A percentile compares a stretch with the other conserved stretches of the same genome.
Conservation (phyloP, 2,113 vertebrate genomes). For the Podarcis cretensis region DNA sequence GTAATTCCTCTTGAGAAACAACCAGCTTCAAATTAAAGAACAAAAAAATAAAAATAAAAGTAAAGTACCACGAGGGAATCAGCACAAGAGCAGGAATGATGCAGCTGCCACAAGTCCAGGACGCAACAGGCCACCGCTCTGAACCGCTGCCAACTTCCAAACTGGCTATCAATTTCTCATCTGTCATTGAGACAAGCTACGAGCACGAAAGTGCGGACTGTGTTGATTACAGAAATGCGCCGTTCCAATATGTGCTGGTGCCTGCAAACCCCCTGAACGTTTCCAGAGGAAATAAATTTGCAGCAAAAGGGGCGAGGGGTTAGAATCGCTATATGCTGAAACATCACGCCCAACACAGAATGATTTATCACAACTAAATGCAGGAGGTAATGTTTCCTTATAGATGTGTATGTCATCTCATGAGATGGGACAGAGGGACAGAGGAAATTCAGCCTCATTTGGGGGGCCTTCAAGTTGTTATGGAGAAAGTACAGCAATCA, state of each 20-base stretch:
- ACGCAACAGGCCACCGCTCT: slow-evolving; percentile 16
- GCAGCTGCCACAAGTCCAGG: not conserved
- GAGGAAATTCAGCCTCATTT: not conserved
- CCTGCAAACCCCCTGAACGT: not conserved
- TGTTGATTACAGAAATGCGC: slow-evolving; percentile 29
- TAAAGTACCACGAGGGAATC: not conserved
- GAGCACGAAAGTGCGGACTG: slow-evolving; percentile 13
- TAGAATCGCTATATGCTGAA: not conserved
- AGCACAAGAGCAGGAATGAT: not conserved
- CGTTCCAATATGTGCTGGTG: slow-evolving; percentile 14
- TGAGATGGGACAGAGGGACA: not conserved
- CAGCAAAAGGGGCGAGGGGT: not conserved
- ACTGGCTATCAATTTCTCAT: slow-evolving; percentile 37
- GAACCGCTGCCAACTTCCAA: slow-evolving; percentile 50
- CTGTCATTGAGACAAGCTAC: slow-evolving; percentile 33
- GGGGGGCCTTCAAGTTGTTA: accelerated
- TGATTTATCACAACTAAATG: not conserved
- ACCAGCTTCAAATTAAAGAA: not conserved
- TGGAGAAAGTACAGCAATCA: not conserved
- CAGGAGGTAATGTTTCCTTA: not conserved
- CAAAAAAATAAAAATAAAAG: not conserved
- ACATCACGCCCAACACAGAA: not conserved
- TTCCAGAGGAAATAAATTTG: slow-evolving; percentile 25
- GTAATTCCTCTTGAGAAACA: slow-evolving; percentile 14
- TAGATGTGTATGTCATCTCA: not conserved